A percentile compares a stretch with the other conserved stretches of the same genome.
Evolutionary conservation across 2,113 vertebrate genomes (phyloP).

Genomic region (Tylochromis polylepis): DNA sequence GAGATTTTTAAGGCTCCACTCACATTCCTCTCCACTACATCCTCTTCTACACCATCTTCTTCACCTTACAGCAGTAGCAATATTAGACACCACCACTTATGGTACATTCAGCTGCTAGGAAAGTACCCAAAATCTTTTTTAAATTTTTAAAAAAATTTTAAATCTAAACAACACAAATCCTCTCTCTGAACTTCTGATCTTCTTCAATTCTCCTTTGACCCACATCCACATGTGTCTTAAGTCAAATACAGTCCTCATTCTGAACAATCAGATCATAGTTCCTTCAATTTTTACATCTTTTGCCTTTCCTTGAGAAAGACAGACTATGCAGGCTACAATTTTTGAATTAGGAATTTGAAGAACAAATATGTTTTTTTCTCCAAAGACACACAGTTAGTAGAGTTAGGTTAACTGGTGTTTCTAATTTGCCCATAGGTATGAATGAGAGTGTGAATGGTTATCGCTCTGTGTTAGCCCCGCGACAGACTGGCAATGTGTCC

Average conservation of each 20-base stretch:
- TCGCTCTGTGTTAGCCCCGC: no score
- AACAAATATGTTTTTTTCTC: not conserved
- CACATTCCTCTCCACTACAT: not conserved
- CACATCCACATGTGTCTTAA: not conserved
- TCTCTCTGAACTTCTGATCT: not conserved
- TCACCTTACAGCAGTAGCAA: not conserved
- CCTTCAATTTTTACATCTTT: not conserved
- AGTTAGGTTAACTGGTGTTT: no score
- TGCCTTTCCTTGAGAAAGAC: not conserved
- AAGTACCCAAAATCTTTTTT: not conserved
- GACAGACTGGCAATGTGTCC: not conserved
- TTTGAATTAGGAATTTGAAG: not conserved
- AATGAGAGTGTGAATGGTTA: no score
- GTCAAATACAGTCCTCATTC: not conserved
- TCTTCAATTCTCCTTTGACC: not conserved
- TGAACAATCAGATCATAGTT: not conserved
- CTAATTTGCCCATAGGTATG: no score
- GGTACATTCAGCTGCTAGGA: not conserved
- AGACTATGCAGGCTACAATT: not conserved
- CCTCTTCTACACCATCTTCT: not conserved
- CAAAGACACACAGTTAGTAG: no score
- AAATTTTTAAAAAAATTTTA: no score
- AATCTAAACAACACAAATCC: not conserved
- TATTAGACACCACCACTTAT: not conserved
- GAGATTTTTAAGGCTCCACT: not conserved